Conservation (phyloP, 2,888 invertebrate species). For the Polymixis lichenea region DNA sequence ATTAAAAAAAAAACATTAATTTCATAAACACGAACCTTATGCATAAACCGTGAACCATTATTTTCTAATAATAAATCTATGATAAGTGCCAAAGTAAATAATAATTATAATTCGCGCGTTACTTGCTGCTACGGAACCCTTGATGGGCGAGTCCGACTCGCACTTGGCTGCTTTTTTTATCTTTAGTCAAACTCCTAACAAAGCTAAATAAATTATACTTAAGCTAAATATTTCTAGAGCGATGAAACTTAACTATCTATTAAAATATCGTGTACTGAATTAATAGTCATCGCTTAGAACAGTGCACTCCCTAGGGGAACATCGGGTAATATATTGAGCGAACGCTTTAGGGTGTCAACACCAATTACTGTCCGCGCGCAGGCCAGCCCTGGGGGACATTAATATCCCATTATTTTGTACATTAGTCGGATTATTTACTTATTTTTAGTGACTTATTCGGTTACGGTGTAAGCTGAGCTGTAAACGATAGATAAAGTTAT, state of each 20-base stretch:
- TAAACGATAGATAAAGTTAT: constrained; percentile 1
- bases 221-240: neutral
- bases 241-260: constrained; percentile 25
- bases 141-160: too few species aligned
- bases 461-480: constrained; percentile 26
- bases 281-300: constrained; percentile 25
- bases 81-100: too few species aligned
- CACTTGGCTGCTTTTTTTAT: too few species aligned
- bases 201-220: constrained; percentile 3
- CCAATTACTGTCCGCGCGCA: constrained; percentile 48
- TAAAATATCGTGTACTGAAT: constrained; percentile 35
- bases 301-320: constrained; percentile 12
- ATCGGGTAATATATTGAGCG: constrained; percentile 47
- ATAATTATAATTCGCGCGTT: too few species aligned
- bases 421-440: constrained; percentile 50
- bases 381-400: constrained; percentile 40
- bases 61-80: too few species aligned
- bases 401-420: constrained; percentile 47
- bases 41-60: too few species aligned
- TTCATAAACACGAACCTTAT: too few species aligned
- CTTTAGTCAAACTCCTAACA: neutral
- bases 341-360: constrained; percentile 56
- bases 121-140: too few species aligned
- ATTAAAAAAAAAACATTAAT: too few species aligned
- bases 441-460: constrained; percentile 46